Evolutionary conservation across 2,113 vertebrate species (phyloP), one percentile per base, ranked within the genome.

Genomic region (Bos taurus): DNA sequence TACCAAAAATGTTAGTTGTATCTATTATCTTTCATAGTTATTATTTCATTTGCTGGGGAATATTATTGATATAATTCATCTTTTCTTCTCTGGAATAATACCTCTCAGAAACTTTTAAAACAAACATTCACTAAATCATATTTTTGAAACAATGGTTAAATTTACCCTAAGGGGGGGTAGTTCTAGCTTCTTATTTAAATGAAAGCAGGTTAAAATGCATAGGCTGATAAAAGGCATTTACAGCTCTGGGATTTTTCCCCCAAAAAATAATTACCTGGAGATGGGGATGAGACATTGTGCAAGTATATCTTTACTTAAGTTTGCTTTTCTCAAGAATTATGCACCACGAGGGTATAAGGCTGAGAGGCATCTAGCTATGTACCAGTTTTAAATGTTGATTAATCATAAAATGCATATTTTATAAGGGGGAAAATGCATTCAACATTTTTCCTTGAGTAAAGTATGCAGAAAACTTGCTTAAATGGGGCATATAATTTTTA

Each of bases 401-500:
- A 98, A 98, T 98, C 95, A 98, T 95, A 98, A 95, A 87, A 97
- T 94, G 33, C 87, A 95, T 26, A 90, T 50, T 98, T 98, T 97
- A 98, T 98, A 98, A 95, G 93, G 93, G 59, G 93, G 96, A 90
- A 98, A 98, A 98, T 98, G 92, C 97, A 97, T 97, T 98, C 98
- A 97, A 98, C 97, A 91, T 98, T 98, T 98, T 98, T 98, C 96
- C 97, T 96, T 28, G 97, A 98, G 98, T 98, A 99, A 98, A 98
- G 98, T 99, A 98, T 98, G 98, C 98, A 99, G 98, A 99, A 99
- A 99, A 98, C 97, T 98, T 98, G 98, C 98, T 98, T 98, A 99
- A 99, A 99, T 99, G 98, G 98, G 96, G 98, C 99, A 99, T 99
- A 98, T 98, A 98, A 99, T 99, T 99, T 99, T 99, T 99, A 99